These are phyloP conservation scores for Ectropis crepuscularia DNA, from an alignment of 2,888 invertebrate species.

Conservation along the genomic window DNA sequence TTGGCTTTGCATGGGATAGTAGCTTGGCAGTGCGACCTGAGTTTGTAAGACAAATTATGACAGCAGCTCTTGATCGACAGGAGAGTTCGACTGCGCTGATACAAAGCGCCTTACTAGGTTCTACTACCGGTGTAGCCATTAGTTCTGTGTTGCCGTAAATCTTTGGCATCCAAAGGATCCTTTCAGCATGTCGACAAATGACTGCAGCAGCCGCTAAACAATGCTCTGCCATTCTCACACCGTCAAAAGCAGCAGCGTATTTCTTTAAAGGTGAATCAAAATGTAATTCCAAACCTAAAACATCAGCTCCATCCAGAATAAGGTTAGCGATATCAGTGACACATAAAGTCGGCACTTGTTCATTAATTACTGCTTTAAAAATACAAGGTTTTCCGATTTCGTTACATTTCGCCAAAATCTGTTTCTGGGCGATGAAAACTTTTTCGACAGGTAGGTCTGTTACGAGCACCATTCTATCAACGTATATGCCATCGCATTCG, in stretches of 20 bases:
- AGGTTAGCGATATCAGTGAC: constrained; percentile 95
- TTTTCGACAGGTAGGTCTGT: constrained; percentile 95
- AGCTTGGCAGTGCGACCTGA: constrained; percentile 89
- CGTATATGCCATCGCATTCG: constrained; percentile 93
- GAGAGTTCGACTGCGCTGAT: constrained; percentile 73
- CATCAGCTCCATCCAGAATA: constrained; percentile 95
- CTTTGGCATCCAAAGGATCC: constrained; percentile 92
- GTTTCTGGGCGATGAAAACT: constrained; percentile 94
- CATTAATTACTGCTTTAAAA: constrained; percentile 94
- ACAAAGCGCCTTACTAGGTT: constrained; percentile 82
- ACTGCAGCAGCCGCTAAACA: constrained; percentile 89
- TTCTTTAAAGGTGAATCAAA: constrained; percentile 75
- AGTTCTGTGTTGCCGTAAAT: constrained; percentile 89
- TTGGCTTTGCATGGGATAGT: constrained; percentile 87
- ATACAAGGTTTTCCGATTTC: constrained; percentile 93
- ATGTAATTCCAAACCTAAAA: constrained; percentile 90
- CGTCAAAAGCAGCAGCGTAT: constrained; percentile 61
- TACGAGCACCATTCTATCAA: constrained; percentile 93
- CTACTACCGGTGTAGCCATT: constrained; percentile 84
- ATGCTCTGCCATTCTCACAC: constrained; percentile 84
- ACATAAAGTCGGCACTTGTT: constrained; percentile 90
- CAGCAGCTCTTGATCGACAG: constrained; percentile 66
- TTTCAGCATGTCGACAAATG: constrained; percentile 94
- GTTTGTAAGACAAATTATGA: constrained; percentile 91
- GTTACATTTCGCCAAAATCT: constrained; percentile 93